These are phyloP conservation scores for Cyclina sinensis DNA, from an alignment of 1,140 invertebrate species.

Conservation along the genomic window DNA sequence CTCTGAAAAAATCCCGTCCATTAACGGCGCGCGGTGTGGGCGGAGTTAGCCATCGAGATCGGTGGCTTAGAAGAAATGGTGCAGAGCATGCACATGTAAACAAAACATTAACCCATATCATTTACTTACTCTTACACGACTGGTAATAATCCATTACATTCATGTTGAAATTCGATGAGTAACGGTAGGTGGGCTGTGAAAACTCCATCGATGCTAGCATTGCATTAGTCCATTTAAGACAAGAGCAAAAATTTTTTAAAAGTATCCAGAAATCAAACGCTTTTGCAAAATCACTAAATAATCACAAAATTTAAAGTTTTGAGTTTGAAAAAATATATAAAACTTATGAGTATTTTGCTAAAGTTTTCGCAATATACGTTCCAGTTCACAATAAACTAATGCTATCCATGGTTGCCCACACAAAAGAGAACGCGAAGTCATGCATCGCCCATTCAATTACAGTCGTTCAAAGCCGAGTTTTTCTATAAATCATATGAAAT, in stretches of 20 bases:
- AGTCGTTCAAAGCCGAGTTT: constrained; percentile 42
- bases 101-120: constrained; percentile 18
- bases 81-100: constrained; percentile 54
- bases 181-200: constrained; percentile 33
- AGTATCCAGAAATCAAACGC: background rate
- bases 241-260: background rate
- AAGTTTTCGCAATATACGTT: constrained; percentile 11
- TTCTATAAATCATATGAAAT: constrained; percentile 67
- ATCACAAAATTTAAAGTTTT: no score
- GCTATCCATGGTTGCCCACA: constrained; percentile 58
- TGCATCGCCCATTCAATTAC: constrained; percentile 56
- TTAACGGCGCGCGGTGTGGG: constrained; percentile 55
- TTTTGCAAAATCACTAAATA: background rate
- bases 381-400: constrained; percentile 44
- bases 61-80: constrained; percentile 6
- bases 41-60: constrained; percentile 27
- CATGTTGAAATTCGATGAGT: constrained; percentile 59
- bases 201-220: constrained; percentile 60
- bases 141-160: constrained; percentile 67
- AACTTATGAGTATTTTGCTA: background rate
- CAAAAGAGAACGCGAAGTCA: constrained; percentile 40
- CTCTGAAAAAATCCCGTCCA: constrained; percentile 37
- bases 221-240: background rate
- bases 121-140: constrained; percentile 69
- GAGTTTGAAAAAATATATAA: background rate